These are phyloP conservation scores for Cottoperca gobio DNA, from an alignment of 2,797 vertebrate genomes.

Conservation along the genomic window DNA sequence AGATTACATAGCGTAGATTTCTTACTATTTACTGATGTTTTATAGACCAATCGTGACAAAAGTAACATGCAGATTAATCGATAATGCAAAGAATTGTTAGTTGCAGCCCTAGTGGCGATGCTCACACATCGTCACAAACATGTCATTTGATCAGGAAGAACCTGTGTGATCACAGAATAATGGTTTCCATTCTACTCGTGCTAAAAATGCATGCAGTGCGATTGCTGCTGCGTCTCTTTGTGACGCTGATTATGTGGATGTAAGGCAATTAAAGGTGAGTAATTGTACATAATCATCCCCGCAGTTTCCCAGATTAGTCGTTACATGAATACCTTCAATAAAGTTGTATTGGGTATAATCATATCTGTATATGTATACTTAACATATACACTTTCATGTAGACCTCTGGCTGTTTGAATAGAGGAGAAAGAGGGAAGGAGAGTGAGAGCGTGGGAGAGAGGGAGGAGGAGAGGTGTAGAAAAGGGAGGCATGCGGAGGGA, in stretches of 20 bases:
- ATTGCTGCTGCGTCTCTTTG: background rate
- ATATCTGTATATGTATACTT: background rate
- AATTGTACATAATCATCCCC: background rate
- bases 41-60: too few species aligned
- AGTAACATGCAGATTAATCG: too few species aligned
- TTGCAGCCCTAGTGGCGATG: background rate
- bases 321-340: background rate
- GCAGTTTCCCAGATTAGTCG: background rate
- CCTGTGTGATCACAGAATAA: background rate
- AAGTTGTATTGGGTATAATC: too few species aligned
- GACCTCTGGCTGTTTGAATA: background rate
- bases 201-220: background rate
- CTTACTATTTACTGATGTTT: background rate
- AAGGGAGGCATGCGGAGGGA: slow-evolving; percentile 1
- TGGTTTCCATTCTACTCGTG: background rate
- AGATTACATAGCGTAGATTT: background rate
- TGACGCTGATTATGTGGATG: background rate
- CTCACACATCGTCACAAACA: background rate
- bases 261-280: background rate
- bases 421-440: background rate
- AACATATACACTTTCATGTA: background rate
- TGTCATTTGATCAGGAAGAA: background rate
- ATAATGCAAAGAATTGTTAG: background rate
- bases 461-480: background rate
- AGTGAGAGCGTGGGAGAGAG: background rate